These are phyloP conservation scores for Melangyna quadrimaculata DNA, from an alignment of 2,888 invertebrate species.

Conservation along the genomic window DNA sequence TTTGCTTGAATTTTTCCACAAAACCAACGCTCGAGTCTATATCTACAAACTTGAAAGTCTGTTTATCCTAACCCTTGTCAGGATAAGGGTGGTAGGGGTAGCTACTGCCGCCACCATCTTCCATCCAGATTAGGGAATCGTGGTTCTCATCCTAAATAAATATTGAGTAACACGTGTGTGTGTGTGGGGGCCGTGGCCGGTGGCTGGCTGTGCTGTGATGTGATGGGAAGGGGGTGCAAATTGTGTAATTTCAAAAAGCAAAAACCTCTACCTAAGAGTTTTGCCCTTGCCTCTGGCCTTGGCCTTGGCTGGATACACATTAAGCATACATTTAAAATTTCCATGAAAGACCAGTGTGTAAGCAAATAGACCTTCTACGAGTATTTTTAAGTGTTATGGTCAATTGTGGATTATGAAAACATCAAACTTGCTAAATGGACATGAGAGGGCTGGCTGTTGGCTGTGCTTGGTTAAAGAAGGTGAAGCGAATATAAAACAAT, in stretches of 20 bases:
- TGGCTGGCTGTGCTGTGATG: not conserved
- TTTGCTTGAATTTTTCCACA: not conserved
- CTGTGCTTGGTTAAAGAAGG: not conserved
- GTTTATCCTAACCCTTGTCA: constrained; percentile 41
- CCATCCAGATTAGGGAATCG: constrained; percentile 18
- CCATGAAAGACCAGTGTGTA: not conserved
- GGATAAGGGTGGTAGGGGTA: not conserved
- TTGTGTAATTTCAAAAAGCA: constrained; percentile 34
- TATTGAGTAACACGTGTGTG: constrained; percentile 16
- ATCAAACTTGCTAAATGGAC: not conserved
- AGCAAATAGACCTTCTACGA: not conserved
- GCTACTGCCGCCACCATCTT: not conserved
- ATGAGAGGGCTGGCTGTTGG: not conserved
- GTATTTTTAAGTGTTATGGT: not conserved
- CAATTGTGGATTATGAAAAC: not conserved
- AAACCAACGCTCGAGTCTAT: constrained; percentile 20
- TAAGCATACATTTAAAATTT: constrained; percentile 4
- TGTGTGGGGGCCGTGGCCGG: not conserved
- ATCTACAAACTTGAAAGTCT: not conserved
- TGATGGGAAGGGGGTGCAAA: not conserved
- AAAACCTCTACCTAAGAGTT: not conserved
- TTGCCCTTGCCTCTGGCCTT: not conserved
- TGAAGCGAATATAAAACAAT: not conserved
- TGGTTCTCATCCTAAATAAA: constrained; percentile 49
- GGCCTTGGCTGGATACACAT: not conserved